These are phyloP conservation scores for Emydocephalus ijimae DNA, from an alignment of 2,113 vertebrate species.

Conservation along the genomic window DNA sequence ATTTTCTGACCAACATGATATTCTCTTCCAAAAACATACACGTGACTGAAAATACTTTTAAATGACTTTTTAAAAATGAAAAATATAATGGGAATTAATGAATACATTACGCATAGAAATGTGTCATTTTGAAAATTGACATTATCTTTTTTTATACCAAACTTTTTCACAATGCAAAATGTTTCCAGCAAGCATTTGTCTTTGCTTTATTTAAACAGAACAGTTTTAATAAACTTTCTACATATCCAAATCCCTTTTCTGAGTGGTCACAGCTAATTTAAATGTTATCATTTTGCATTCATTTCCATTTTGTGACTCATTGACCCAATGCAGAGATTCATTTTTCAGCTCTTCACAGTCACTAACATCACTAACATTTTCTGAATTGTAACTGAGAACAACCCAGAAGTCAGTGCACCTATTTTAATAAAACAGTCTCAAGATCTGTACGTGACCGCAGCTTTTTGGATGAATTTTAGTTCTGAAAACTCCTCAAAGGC, in stretches of 20 bases:
- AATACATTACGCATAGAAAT: conserved; percentile 39
- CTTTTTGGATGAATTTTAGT: background rate
- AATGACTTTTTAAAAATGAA: background rate
- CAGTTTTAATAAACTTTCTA: conserved; percentile 5
- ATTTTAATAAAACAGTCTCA: background rate
- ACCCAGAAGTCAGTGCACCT: background rate
- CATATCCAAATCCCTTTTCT: background rate
- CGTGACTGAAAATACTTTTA: background rate
- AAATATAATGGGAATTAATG: background rate
- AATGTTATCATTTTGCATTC: conserved; percentile 2
- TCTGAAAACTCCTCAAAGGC: background rate
- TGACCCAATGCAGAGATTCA: background rate
- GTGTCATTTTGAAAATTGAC: conserved; percentile 26
- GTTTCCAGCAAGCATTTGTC: background rate
- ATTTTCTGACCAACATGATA: background rate
- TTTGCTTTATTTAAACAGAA: background rate
- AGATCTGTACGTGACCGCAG: background rate
- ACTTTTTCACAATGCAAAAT: conserved; percentile 3
- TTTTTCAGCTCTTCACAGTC: background rate
- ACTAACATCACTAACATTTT: background rate
- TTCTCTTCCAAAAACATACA: background rate
- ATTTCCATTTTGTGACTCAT: background rate
- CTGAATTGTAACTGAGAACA: background rate
- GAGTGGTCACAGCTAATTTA: background rate
- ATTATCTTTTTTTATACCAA: background rate